phyloP scores from a whole-genome alignment of 2,113 vertebrate genomes.

The Silurus asotus region DNA sequence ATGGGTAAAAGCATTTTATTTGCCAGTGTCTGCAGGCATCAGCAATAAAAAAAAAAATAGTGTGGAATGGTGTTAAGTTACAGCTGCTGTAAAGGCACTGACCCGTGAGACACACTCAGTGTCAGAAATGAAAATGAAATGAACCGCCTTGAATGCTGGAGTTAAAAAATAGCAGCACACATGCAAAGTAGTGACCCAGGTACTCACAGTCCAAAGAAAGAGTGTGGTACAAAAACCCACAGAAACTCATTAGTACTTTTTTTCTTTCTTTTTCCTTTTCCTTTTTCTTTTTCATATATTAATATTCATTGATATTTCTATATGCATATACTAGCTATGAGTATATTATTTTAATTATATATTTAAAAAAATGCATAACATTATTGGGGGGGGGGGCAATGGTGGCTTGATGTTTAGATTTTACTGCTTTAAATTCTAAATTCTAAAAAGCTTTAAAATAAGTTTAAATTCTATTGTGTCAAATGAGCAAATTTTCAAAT shows the following conservation, averaged over 20 bases:
- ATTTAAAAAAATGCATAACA: neutral
- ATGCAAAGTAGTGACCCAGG: neutral
- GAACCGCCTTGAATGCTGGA: neutral
- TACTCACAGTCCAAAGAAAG: neutral
- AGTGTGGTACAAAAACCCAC: neutral
- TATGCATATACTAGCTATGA: neutral
- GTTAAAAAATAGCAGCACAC: neutral
- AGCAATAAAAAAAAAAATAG: constrained; percentile 1
- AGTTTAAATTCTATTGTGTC: neutral
- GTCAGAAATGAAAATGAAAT: constrained; percentile 7
- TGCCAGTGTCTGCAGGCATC: constrained; percentile 2
- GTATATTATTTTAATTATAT: no score
- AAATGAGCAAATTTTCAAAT: neutral
- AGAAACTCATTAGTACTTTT: neutral
- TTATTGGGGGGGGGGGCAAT: no score
- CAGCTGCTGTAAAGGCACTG: constrained; percentile 3
- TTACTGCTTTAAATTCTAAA: neutral
- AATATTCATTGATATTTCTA: neutral
- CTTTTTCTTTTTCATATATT: neutral
- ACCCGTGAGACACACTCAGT: neutral
- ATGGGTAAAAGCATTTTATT: neutral
- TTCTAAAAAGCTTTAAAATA: no score
- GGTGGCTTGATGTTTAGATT: neutral
- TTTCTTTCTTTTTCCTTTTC: neutral
- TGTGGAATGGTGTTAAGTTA: neutral